A percentile compares a stretch with the other conserved stretches of the same genome.
Evolutionary conservation across 2,888 invertebrate genomes (phyloP).

Genomic region (Elmis aenea): DNA sequence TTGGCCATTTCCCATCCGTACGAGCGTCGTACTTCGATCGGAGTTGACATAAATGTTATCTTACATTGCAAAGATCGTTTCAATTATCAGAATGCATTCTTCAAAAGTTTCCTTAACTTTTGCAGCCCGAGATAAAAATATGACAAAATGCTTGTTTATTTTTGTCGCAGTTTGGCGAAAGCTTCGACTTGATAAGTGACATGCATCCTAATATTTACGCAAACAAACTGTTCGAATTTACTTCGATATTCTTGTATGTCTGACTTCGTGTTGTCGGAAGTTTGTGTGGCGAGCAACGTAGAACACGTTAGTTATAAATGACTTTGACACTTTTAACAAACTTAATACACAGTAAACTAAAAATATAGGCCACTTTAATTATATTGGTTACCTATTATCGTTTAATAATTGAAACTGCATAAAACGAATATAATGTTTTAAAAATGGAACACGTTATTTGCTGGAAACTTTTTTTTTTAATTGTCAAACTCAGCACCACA

Average conservation of each 20-base stretch:
- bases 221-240: constrained; percentile 5
- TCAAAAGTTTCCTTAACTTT: constrained; percentile 16
- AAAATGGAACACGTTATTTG: too few relatives aligned
- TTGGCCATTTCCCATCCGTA: constrained; percentile 31
- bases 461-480: too few relatives aligned
- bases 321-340: too few relatives aligned
- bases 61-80: constrained; percentile 32
- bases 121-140: constrained; percentile 7
- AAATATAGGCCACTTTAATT: too few relatives aligned
- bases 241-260: background rate
- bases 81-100: constrained; percentile 41
- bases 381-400: too few relatives aligned
- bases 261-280: background rate
- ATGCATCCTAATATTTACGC: constrained; percentile 18
- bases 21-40: constrained; percentile 25
- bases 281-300: too few relatives aligned
- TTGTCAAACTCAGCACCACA: too few relatives aligned
- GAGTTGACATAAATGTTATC: constrained; percentile 32
- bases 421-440: too few relatives aligned
- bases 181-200: constrained; percentile 18
- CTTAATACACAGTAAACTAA: too few relatives aligned
- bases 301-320: too few relatives aligned
- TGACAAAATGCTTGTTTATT: constrained; percentile 5
- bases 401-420: too few relatives aligned
- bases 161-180: constrained; percentile 11